phyloP scores from a whole-genome alignment of 2,797 vertebrate genomes.

The Heteromormyrus szaboi region DNA sequence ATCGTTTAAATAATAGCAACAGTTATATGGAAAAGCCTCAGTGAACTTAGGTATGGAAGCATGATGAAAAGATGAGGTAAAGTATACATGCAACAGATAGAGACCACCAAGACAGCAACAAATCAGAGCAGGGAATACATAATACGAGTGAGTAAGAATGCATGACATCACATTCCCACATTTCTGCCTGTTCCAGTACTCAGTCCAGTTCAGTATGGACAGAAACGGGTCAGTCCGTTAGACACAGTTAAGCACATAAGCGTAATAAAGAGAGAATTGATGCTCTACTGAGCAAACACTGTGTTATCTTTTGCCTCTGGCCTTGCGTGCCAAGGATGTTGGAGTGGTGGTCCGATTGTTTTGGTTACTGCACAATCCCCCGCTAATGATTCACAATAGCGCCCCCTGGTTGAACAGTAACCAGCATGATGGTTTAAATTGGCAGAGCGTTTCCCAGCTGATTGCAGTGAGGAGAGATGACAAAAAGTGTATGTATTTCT shows the following conservation, averaged over 20 bases:
- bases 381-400: neutral
- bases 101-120: neutral
- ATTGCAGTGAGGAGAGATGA: neutral
- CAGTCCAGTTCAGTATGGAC: neutral
- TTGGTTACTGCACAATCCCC: neutral
- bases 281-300: neutral
- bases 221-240: neutral
- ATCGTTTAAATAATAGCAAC: neutral
- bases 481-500: neutral
- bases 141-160: neutral
- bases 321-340: neutral
- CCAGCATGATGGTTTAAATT: neutral
- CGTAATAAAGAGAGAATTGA: neutral
- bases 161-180: neutral
- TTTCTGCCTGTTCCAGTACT: neutral
- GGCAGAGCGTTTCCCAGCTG: neutral
- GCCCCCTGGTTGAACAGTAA: neutral
- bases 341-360: neutral
- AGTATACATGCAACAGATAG: neutral
- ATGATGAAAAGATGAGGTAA: neutral
- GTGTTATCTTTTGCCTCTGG: neutral
- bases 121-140: neutral
- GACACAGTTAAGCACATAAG: neutral
- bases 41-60: neutral
- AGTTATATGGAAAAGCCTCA: neutral